Percentiles rank a stretch among this genome's conserved stretches.
Evolutionary conservation across 2,797 vertebrate species (phyloP).

Genomic region (Pitangus sulphuratus): DNA sequence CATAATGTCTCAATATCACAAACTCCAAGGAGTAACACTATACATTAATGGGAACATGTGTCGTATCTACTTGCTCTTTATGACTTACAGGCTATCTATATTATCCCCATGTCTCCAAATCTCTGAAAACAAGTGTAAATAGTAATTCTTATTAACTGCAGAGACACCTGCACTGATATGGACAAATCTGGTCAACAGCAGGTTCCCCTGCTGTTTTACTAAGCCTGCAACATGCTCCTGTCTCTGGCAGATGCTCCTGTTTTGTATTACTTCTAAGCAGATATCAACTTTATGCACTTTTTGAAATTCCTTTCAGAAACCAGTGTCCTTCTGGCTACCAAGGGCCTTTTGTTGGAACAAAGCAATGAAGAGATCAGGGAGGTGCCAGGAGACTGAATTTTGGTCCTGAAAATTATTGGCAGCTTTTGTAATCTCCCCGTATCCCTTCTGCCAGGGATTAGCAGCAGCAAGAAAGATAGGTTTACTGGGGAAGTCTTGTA

Average conservation of each 20-base stretch:
- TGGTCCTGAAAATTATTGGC: constrained; percentile 50
- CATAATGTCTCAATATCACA: constrained; percentile 11
- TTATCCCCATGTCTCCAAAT: constrained; percentile 58
- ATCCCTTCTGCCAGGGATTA: constrained; percentile 59
- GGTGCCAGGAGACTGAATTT: constrained; percentile 53
- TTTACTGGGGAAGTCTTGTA: constrained; percentile 26
- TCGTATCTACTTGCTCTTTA: constrained; percentile 65
- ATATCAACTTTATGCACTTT: constrained; percentile 66
- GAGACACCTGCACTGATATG: constrained; percentile 73
- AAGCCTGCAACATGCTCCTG: constrained; percentile 67
- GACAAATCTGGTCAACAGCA: constrained; percentile 78
- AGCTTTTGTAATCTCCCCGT: constrained; percentile 44
- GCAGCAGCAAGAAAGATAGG: neutral
- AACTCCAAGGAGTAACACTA: constrained; percentile 60
- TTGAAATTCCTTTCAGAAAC: constrained; percentile 72
- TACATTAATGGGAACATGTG: constrained; percentile 56
- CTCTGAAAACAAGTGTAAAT: constrained; percentile 73
- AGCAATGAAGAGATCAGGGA: constrained; percentile 69
- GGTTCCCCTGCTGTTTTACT: constrained; percentile 78
- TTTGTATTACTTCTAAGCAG: constrained; percentile 68
- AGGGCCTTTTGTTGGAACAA: constrained; percentile 53
- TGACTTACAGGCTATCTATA: constrained; percentile 56
- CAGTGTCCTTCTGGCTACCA: constrained; percentile 70
- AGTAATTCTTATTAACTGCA: constrained; percentile 75
- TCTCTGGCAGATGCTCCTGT: constrained; percentile 71